A percentile compares a stretch with the other conserved stretches of the same genome.
Conservation (phyloP, 2,888 invertebrate species). For the Nineta flava region DNA sequence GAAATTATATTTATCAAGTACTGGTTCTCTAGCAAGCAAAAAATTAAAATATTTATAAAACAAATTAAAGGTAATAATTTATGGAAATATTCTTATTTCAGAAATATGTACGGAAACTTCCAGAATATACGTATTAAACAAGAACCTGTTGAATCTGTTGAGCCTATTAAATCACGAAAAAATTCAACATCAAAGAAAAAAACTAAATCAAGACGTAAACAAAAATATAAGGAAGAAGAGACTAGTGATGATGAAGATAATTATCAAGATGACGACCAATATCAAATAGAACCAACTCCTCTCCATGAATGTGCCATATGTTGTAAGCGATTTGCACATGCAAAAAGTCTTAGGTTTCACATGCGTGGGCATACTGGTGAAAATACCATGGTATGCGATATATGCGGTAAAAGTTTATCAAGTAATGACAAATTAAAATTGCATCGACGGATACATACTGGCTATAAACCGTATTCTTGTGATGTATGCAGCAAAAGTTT, state of each 20-base stretch:
- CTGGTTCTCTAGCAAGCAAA: no score
- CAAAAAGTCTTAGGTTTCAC: slow-evolving; percentile 26
- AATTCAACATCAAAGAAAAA: not conserved
- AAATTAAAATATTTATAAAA: no score
- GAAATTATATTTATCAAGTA: not conserved
- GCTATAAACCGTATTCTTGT: slow-evolving; percentile 31
- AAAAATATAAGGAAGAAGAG: not conserved
- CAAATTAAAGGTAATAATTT: no score
- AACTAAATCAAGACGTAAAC: not conserved
- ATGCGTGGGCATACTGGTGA: slow-evolving; percentile 32
- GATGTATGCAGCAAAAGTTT: slow-evolving; percentile 33
- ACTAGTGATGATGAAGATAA: slow-evolving; percentile 20
- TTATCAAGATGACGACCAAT: slow-evolving; percentile 34
- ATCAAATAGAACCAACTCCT: slow-evolving; percentile 21
- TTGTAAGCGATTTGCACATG: slow-evolving; percentile 17
- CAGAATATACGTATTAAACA: slow-evolving; percentile 5
- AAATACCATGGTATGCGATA: slow-evolving; percentile 35
- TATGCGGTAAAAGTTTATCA: slow-evolving; percentile 38
- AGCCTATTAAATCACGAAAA: slow-evolving; percentile 6
- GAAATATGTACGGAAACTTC: slow-evolving; percentile 5
- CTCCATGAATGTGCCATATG: slow-evolving; percentile 1
- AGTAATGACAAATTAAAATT: slow-evolving; percentile 34
- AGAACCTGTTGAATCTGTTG: slow-evolving; percentile 9
- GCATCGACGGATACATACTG: slow-evolving; percentile 35
- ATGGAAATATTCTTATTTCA: not conserved